Conservation (phyloP, 2,888 invertebrate species). For the Zeuzera pyrina region DNA sequence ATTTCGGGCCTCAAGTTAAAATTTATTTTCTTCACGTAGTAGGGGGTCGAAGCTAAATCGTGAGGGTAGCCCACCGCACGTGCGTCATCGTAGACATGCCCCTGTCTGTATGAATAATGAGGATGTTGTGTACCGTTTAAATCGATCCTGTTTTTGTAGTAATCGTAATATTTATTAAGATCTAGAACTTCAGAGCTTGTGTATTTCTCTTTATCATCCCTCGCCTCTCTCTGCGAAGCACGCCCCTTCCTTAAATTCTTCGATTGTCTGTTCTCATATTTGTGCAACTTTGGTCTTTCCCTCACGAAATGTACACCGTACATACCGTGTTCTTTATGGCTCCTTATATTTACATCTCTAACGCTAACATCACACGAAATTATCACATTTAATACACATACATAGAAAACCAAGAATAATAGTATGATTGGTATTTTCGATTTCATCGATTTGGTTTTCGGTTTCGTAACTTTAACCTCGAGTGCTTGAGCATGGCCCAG, state of each 20-base stretch:
- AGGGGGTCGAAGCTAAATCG: conserved; percentile 44
- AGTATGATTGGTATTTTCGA: conserved; percentile 31
- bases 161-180: conserved; percentile 40
- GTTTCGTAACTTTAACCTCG: conserved; percentile 46
- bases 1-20: conserved; percentile 49
- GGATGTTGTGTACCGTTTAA: conserved; percentile 17
- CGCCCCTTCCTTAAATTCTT: conserved; percentile 33
- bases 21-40: conserved; percentile 52
- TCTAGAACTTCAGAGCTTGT: conserved; percentile 32
- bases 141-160: conserved; percentile 38
- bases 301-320: conserved; percentile 23
- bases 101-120: conserved; percentile 22
- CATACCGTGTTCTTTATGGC: conserved; percentile 23
- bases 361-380: conserved; percentile 63
- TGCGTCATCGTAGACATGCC: conserved; percentile 32
- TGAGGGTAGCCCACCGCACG: conserved; percentile 52
- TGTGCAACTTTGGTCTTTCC: conserved; percentile 31
- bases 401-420: conserved; percentile 49
- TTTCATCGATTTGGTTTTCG: conserved; percentile 16
- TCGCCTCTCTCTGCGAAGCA: conserved; percentile 27
- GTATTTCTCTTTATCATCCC: conserved; percentile 33
- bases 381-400: conserved; percentile 65
- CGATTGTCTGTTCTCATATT: conserved; percentile 27
- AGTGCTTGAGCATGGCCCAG: conserved; percentile 62
- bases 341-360: conserved; percentile 44